phyloP scores from a whole-genome alignment of 2,888 invertebrate species.

The Amblyjoppa proteus region DNA sequence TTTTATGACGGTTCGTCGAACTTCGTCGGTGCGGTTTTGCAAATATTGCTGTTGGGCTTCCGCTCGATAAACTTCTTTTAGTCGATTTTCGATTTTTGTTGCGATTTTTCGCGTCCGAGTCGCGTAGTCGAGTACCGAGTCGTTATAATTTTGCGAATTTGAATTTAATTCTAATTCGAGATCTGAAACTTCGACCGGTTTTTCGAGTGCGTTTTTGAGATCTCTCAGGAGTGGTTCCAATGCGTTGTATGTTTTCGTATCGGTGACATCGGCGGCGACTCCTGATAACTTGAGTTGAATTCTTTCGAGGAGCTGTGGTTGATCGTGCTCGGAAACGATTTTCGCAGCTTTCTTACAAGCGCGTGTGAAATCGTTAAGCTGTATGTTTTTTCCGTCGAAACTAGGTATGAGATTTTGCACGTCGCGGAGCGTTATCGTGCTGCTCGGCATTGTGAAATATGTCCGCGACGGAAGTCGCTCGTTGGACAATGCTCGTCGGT shows the following conservation, averaged over 20 bases:
- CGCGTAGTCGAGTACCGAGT: neutral
- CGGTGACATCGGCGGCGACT: neutral
- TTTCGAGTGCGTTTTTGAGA: too few species aligned
- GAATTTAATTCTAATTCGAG: constrained; percentile 20
- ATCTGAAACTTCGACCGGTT: too few species aligned
- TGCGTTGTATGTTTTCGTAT: too few species aligned
- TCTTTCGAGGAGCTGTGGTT: neutral
- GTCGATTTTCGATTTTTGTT: neutral
- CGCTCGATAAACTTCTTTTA: constrained; percentile 1
- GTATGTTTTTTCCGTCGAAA: constrained; percentile 17
- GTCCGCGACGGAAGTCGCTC: too few species aligned
- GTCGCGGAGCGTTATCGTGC: constrained; percentile 17
- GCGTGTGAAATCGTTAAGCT: constrained; percentile 16
- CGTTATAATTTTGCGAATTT: constrained; percentile 19
- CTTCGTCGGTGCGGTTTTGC: neutral
- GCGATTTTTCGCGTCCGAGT: neutral
- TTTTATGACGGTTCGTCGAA: neutral
- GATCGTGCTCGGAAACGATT: neutral
- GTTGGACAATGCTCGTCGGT: too few species aligned
- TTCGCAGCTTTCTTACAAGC: neutral
- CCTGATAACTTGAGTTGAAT: neutral
- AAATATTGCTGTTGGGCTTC: neutral
- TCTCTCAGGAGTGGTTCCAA: too few species aligned
- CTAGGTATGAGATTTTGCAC: constrained; percentile 3
- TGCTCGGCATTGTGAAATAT: neutral